Percentiles rank a stretch among this genome's conserved stretches.
Evolutionary conservation across 1,140 invertebrate genomes (phyloP).

Genomic region (Harlomillsia oculata): DNA sequence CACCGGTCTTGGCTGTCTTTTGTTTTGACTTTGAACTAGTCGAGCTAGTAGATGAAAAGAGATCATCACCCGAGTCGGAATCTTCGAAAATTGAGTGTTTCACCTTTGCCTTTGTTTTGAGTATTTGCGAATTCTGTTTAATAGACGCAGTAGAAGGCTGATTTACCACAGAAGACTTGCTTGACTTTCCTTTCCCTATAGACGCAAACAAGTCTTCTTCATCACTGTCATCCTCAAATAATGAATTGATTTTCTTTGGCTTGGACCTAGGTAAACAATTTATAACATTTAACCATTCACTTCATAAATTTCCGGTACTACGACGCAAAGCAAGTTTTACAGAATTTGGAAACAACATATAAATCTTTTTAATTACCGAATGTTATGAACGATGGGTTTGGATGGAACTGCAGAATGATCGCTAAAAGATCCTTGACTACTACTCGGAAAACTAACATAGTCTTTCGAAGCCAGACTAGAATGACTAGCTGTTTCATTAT

Average conservation of each 20-base stretch:
- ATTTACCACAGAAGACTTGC: background rate
- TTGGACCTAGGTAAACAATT: no score
- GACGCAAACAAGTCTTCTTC: conserved; percentile 23
- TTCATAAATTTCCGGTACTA: no score
- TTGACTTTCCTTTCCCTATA: background rate
- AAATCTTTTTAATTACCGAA: no score
- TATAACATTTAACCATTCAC: no score
- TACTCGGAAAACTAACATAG: background rate
- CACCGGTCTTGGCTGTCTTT: background rate
- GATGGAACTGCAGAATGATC: background rate
- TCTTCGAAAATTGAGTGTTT: conserved; percentile 34
- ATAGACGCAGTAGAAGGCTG: background rate
- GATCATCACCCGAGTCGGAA: conserved; percentile 35
- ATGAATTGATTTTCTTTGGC: conserved; percentile 6
- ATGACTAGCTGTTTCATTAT: conserved; percentile 10
- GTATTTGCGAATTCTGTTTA: background rate
- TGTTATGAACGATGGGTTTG: no score
- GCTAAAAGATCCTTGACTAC: conserved; percentile 2
- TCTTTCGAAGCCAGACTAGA: conserved; percentile 7
- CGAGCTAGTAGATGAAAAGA: conserved; percentile 23
- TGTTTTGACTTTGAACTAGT: conserved; percentile 6
- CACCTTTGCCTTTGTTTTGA: conserved; percentile 6
- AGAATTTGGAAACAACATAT: no score
- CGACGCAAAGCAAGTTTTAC: no score
- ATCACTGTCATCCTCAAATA: conserved; percentile 21